phyloP scores from a whole-genome alignment of 2,888 invertebrate species.

The Anorthoa munda region DNA sequence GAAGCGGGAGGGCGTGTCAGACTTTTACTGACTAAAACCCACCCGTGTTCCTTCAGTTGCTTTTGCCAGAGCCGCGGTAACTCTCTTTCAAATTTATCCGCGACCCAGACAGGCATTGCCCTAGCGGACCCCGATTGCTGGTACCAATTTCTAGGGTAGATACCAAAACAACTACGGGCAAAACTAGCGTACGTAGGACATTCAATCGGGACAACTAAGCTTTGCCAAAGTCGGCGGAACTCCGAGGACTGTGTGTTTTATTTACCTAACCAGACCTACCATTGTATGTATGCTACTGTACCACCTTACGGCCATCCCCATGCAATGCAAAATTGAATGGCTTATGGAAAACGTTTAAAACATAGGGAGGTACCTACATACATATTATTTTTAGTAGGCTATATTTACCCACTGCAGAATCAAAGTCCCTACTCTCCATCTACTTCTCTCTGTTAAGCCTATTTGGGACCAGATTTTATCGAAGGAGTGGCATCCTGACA shows the following conservation, averaged over 20 bases:
- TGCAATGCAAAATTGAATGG: background rate
- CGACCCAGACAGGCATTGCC: too few relatives aligned
- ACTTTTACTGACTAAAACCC: too few relatives aligned
- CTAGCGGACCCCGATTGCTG: too few relatives aligned
- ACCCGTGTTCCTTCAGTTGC: too few relatives aligned
- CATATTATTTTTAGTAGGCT: background rate
- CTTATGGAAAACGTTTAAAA: background rate
- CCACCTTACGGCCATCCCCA: background rate
- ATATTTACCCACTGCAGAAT: background rate
- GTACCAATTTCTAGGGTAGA: background rate
- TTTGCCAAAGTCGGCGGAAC: constrained; percentile 21
- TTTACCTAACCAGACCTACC: background rate
- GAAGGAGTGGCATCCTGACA: background rate
- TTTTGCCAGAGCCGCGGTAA: too few relatives aligned
- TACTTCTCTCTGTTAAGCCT: background rate
- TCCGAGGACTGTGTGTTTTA: background rate
- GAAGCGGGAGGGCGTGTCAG: too few relatives aligned
- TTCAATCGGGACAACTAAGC: constrained; percentile 25
- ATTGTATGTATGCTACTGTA: background rate
- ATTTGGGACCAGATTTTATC: background rate
- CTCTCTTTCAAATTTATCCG: too few relatives aligned
- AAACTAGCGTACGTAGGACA: constrained; percentile 21
- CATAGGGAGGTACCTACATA: background rate
- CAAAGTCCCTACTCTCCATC: too few relatives aligned
- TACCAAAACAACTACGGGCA: background rate